Conservation (phyloP, 2,797 vertebrate genomes). For the Calcarius lapponicus region DNA sequence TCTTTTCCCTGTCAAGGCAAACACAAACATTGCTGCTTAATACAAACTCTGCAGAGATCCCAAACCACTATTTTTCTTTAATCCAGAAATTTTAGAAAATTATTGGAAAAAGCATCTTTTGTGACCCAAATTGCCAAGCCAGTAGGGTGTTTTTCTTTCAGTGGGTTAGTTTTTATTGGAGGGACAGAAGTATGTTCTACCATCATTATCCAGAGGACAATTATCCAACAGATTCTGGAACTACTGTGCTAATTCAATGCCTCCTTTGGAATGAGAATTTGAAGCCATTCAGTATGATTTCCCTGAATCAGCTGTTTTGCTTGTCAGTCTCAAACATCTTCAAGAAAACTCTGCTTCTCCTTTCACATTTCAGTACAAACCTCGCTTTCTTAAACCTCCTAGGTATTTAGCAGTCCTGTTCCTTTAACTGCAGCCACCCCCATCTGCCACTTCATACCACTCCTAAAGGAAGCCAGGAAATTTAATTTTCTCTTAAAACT, state of each 20-base stretch:
- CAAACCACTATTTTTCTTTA: not conserved
- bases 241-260: not conserved
- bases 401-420: not conserved
- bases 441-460: not conserved
- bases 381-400: not conserved
- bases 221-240: not conserved
- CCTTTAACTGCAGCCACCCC: not conserved
- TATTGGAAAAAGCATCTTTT: not conserved
- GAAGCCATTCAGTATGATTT: not conserved
- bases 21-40: not conserved
- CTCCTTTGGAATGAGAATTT: not conserved
- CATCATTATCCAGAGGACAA: not conserved
- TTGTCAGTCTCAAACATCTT: not conserved
- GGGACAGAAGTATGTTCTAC: not conserved
- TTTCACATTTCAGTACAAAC: not conserved
- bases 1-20: constrained; percentile 76
- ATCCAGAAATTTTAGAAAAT: not conserved
- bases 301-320: not conserved
- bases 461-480: not conserved
- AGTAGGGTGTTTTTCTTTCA: not conserved
- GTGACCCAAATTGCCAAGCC: not conserved
- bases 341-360: not conserved
- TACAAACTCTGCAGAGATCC: not conserved
- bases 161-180: not conserved
- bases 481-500: not conserved